phyloP scores from a whole-genome alignment of 2,888 invertebrate species.

The Pterobdella sp. region DNA sequence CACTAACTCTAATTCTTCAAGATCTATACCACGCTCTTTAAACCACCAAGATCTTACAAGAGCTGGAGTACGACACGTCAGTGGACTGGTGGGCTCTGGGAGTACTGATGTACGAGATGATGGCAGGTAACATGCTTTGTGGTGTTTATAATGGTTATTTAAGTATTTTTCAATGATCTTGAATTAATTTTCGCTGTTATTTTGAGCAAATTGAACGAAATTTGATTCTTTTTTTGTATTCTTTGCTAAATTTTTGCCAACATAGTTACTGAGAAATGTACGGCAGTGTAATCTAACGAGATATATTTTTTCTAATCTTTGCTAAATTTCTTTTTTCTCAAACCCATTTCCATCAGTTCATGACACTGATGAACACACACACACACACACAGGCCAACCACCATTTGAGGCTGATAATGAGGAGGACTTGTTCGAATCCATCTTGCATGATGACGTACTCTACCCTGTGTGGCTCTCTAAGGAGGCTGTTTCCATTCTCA shows the following conservation, averaged over 20 bases:
- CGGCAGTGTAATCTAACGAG: neutral
- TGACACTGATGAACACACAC: neutral
- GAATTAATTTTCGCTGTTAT: too few relatives aligned
- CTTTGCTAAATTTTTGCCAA: neutral
- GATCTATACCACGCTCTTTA: neutral
- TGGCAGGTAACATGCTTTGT: conserved; percentile 66
- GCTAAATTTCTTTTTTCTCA: neutral
- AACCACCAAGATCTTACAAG: conserved; percentile 67
- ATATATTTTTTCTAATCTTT: neutral
- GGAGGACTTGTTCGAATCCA: conserved; percentile 96
- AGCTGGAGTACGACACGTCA: conserved; percentile 65
- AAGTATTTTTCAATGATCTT: too few relatives aligned
- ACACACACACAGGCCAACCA: conserved; percentile 60
- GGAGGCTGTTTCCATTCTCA: conserved; percentile 80
- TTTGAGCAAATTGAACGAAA: too few relatives aligned
- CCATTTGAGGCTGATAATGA: conserved; percentile 99
- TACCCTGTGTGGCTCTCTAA: conserved; percentile 93
- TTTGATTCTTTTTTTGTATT: neutral
- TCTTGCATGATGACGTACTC: conserved; percentile 90
- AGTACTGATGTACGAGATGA: conserved; percentile 97
- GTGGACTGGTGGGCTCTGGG: conserved; percentile 83
- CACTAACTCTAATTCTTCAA: neutral
- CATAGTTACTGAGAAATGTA: neutral
- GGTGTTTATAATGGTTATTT: too few relatives aligned
- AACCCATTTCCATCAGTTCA: neutral